Conservation (phyloP, 2,888 invertebrate species). For the Boloria euphrosyne region DNA sequence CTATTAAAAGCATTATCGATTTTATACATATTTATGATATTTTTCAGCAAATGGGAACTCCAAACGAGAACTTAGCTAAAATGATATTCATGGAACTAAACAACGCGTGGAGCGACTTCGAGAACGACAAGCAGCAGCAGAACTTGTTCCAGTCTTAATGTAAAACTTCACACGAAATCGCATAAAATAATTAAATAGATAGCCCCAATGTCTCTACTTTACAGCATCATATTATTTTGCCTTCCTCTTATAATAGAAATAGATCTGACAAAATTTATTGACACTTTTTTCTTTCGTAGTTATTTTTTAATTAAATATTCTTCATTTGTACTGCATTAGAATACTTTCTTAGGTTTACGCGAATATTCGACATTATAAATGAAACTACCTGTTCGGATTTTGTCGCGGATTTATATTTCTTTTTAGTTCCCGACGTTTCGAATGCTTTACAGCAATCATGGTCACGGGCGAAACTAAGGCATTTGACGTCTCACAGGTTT, state of each 20-base stretch:
- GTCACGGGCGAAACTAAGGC: too few relatives aligned
- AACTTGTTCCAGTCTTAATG: slow-evolving; percentile 77
- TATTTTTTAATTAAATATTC: not conserved
- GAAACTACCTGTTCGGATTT: too few relatives aligned
- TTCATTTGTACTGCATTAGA: too few relatives aligned
- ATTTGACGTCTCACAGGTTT: too few relatives aligned
- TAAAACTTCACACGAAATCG: not conserved
- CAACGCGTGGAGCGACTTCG: slow-evolving; percentile 99
- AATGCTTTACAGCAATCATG: too few relatives aligned
- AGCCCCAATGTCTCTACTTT: slow-evolving; percentile 23
- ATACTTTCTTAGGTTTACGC: too few relatives aligned
- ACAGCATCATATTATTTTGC: slow-evolving; percentile 24
- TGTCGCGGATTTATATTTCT: too few relatives aligned
- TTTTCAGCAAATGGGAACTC: slow-evolving; percentile 94
- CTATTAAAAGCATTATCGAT: not conserved
- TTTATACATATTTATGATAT: slow-evolving; percentile 11
- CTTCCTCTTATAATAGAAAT: slow-evolving; percentile 13
- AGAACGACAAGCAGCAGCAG: slow-evolving; percentile 91
- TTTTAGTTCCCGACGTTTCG: too few relatives aligned
- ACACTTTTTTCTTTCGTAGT: not conserved
- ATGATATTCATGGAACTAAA: slow-evolving; percentile 99
- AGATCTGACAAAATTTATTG: slow-evolving; percentile 7
- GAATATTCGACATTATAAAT: too few relatives aligned
- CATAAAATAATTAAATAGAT: slow-evolving; percentile 19
- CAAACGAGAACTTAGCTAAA: slow-evolving; percentile 96